A percentile compares a stretch with the other conserved stretches of the same genome.
These are phyloP conservation scores for Cygnus buccinator DNA, from an alignment of 2,113 vertebrate species.

Conservation along the genomic window DNA sequence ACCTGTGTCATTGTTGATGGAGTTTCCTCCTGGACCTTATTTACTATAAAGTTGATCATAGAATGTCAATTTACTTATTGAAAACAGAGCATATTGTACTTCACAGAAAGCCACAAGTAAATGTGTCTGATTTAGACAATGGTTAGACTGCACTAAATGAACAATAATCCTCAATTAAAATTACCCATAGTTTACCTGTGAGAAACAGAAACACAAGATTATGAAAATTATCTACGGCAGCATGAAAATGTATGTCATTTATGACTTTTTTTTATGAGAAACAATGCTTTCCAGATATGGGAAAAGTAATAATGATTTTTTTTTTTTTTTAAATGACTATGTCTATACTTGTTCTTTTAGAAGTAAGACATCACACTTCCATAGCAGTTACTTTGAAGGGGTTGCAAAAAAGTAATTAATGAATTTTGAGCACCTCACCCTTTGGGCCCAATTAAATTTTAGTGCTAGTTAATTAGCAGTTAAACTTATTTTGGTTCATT, in stretches of 20 bases:
- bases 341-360: not conserved
- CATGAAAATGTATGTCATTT: not conserved
- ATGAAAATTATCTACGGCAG: not conserved
- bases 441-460: conserved; percentile 82
- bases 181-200: not conserved
- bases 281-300: not conserved
- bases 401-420: conserved; percentile 72
- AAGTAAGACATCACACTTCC: conserved; percentile 34
- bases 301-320: not conserved
- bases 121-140: not conserved
- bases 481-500: conserved; percentile 74
- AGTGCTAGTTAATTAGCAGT: conserved; percentile 74
- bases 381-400: conserved; percentile 17
- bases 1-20: not conserved
- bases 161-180: not conserved
- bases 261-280: not conserved
- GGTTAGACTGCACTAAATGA: not conserved
- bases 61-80: not conserved
- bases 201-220: not conserved
- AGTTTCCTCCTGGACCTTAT: not conserved
- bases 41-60: not conserved
- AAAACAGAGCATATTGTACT: not conserved
- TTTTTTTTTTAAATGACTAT: not conserved
- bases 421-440: conserved; percentile 73
- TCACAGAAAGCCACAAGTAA: not conserved